Conservation (phyloP, 2,888 invertebrate genomes). For the Cantharis rufa region DNA sequence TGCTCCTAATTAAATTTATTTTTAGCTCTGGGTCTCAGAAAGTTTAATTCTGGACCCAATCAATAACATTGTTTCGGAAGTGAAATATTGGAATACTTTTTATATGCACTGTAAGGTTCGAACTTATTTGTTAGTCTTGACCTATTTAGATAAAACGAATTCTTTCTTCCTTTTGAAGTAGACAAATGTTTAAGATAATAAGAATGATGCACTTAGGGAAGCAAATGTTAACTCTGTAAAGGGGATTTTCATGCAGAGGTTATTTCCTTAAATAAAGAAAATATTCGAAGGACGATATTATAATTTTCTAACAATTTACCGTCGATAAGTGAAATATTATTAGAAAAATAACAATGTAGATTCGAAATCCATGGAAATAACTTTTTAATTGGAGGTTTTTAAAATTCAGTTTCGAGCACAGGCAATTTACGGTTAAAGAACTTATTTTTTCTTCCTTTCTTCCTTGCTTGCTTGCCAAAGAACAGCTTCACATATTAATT, state of each 20-base stretch:
- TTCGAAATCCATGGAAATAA: background rate
- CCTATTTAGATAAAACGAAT: constrained; percentile 23
- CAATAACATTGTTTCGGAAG: background rate
- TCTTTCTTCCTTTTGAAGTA: constrained; percentile 20
- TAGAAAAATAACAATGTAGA: constrained; percentile 8
- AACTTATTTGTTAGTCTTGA: background rate
- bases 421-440: background rate
- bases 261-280: background rate
- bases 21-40: background rate
- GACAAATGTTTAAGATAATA: constrained; percentile 23
- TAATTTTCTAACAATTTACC: constrained; percentile 4
- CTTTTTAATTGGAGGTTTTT: background rate
- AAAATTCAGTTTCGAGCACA: background rate
- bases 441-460: background rate
- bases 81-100: background rate
- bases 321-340: constrained; percentile 12
- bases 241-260: background rate
- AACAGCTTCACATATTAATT: background rate
- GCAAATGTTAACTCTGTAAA: background rate
- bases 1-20: background rate
- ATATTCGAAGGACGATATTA: background rate
- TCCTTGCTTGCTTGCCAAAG: background rate
- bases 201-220: constrained; percentile 18
- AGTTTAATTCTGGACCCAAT: background rate
- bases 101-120: background rate